Conservation (phyloP, 2,888 invertebrate genomes). For the Alsophila aescularia region DNA sequence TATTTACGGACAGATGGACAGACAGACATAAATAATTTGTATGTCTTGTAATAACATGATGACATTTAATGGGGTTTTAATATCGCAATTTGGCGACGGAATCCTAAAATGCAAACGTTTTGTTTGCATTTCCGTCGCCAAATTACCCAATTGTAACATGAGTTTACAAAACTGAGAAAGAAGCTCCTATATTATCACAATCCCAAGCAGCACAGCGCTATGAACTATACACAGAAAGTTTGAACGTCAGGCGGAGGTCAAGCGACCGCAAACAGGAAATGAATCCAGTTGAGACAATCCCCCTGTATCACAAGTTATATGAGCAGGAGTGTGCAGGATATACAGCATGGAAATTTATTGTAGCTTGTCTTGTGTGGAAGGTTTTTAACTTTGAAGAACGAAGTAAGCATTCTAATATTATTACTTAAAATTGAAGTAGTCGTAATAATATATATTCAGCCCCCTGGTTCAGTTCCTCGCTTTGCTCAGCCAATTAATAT, state of each 20-base stretch:
- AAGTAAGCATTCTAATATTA: too few relatives aligned
- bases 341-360: not conserved
- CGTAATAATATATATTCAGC: too few relatives aligned
- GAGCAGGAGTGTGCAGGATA: not conserved
- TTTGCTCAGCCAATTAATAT: too few relatives aligned
- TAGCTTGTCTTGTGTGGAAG: not conserved
- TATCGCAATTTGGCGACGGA: too few relatives aligned
- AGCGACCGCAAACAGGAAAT: constrained; percentile 15
- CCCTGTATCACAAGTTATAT: constrained; percentile 9
- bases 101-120: too few relatives aligned
- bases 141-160: not conserved
- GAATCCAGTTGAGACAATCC: constrained; percentile 12
- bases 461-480: too few relatives aligned
- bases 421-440: too few relatives aligned
- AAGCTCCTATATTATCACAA: not conserved
- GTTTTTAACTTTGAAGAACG: too few relatives aligned
- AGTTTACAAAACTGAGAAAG: not conserved
- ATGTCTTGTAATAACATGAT: too few relatives aligned
- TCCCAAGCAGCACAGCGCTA: not conserved
- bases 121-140: not conserved
- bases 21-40: too few relatives aligned
- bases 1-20: too few relatives aligned
- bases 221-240: constrained; percentile 5
- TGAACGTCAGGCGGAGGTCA: constrained; percentile 8
- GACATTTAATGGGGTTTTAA: too few relatives aligned